Evolutionary conservation across 2,113 vertebrate genomes (phyloP).

Genomic region (Eira barbara): DNA sequence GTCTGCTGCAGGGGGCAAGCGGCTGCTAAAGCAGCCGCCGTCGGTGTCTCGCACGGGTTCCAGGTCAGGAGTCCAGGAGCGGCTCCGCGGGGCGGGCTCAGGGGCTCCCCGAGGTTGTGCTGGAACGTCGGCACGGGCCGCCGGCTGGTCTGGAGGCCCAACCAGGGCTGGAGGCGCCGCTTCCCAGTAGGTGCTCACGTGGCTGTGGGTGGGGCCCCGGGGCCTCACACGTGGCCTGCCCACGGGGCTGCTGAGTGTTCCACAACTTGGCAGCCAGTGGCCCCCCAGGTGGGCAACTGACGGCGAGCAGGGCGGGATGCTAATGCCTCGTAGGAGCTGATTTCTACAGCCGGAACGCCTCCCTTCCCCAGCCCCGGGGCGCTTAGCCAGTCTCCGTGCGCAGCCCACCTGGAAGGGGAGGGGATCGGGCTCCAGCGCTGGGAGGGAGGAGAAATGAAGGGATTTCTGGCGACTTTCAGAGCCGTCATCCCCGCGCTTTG

Average conservation of each 20-base stretch:
- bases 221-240: neutral
- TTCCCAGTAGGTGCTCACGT: too few relatives aligned
- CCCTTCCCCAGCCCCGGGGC: neutral
- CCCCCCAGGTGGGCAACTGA: rapidly evolving
- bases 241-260: neutral
- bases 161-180: neutral
- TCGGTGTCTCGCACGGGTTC: neutral
- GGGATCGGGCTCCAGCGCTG: neutral
- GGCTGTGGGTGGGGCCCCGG: too few relatives aligned
- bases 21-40: too few relatives aligned
- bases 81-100: too few relatives aligned
- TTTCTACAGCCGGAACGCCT: neutral
- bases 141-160: neutral
- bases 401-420: neutral
- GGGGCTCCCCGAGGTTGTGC: neutral
- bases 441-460: neutral
- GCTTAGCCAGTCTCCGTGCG: rapidly evolving
- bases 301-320: neutral
- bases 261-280: neutral
- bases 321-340: too few relatives aligned
- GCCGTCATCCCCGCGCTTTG: neutral
- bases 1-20: too few relatives aligned
- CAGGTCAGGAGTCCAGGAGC: neutral
- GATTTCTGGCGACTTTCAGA: neutral
- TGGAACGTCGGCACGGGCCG: neutral